Evolutionary conservation across 1,140 invertebrate genomes (phyloP), one percentile per base, ranked within the genome.

Genomic region (Drosophila miranda): DNA sequence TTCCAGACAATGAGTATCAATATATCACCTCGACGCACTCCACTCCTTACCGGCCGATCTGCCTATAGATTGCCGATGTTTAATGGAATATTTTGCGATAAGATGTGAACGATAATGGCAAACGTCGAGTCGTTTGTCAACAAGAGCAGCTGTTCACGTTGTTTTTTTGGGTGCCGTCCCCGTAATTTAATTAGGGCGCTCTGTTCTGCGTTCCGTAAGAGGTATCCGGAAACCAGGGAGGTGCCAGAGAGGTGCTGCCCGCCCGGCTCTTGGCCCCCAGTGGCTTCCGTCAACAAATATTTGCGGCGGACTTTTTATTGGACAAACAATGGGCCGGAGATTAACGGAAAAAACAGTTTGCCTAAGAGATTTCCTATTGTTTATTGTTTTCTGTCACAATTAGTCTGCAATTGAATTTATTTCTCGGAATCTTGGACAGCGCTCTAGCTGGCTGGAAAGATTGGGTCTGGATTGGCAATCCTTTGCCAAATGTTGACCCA

Each of bases 281-380:
- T 50, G 16, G 72, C 81, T 86, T 86, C 81, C 81, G 77, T 53
- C 57, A 45, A 68, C 45, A 84, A 84, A 84, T 84, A 81, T 84
- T 84, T 84, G 48, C 41, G 9, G 6, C 41, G 38, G 50, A 38
- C 56, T 76, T 76, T 79, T 75, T 68, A 43, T 66, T 57, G 46
- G 43, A 46, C 73, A 80, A 82, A 82, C 78, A 78, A 38, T 48
- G 58, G 70, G 45, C 41, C 60, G 56, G 55, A 53, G 63, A 80
- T 68, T 68, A 68, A 49, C 34, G 81, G 80, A 84, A 84, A 84
- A 86, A 86, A 84, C 82, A 86, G 75, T 84, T 79, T 72, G 50
- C 51, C 42, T 30, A 74, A 75, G 60, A 71, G 63, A 72, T 83
- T 52, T 55, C 16, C 46, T 26, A 54, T 68, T 68, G 64, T 68